A percentile compares a stretch with the other conserved stretches of the same genome.
phyloP scores from a whole-genome alignment of 2,888 invertebrate genomes.

The Cryptophagus acutangulus region DNA sequence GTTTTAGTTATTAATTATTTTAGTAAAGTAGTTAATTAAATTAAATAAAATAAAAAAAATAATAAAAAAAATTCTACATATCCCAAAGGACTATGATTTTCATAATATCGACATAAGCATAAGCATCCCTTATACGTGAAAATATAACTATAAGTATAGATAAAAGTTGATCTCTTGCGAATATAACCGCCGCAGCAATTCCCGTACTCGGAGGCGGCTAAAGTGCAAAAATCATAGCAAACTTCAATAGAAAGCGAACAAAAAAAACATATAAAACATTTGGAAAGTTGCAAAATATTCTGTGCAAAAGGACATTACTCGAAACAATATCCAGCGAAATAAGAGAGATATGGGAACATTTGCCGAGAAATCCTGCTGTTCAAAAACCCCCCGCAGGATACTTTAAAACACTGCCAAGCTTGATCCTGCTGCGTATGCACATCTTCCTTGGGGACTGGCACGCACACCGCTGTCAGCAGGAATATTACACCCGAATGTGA shows the following conservation, averaged over 20 bases:
- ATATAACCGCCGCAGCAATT: too few species aligned
- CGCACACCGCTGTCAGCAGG: too few species aligned
- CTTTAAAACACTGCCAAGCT: slow-evolving; percentile 20
- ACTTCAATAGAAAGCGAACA: slow-evolving; percentile 8
- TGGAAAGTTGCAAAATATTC: slow-evolving; percentile 13
- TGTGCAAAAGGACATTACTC: slow-evolving; percentile 26
- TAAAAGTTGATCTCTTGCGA: neutral
- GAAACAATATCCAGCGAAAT: slow-evolving; percentile 25
- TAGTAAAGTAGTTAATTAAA: too few species aligned
- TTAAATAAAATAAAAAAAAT: too few species aligned
- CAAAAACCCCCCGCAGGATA: slow-evolving; percentile 25
- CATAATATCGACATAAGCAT: neutral
- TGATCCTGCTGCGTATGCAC: slow-evolving; percentile 19
- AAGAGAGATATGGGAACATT: slow-evolving; percentile 25
- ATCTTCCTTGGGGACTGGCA: too few species aligned
- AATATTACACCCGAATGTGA: too few species aligned
- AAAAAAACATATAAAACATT: slow-evolving; percentile 13
- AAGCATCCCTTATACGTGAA: too few species aligned
- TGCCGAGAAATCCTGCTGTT: slow-evolving; percentile 23
- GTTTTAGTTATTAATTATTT: too few species aligned
- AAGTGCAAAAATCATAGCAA: slow-evolving; percentile 6
- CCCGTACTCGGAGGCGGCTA: too few species aligned
- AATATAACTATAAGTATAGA: too few species aligned
- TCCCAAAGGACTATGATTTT: neutral
- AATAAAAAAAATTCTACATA: too few species aligned